Evolutionary conservation across 2,113 vertebrate genomes (phyloP).

Genomic region (Macroglossus sobrinus): DNA sequence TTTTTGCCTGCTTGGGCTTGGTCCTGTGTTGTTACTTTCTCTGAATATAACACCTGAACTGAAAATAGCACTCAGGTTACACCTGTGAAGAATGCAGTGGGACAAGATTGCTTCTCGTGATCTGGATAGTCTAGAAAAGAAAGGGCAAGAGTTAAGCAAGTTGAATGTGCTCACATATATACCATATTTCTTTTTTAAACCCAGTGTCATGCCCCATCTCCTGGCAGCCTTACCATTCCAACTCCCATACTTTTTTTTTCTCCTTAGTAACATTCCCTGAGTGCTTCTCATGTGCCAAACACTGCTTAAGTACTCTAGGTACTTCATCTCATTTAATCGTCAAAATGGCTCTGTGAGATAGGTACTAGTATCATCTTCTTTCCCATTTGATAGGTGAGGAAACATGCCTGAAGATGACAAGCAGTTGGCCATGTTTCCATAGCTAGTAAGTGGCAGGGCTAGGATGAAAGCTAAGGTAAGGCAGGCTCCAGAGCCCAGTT

Average conservation of each 20-base stretch:
- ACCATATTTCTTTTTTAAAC: not conserved
- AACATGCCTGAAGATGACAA: not conserved
- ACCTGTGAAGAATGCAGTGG: not conserved
- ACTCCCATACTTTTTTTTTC: not conserved
- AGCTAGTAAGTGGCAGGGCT: not conserved
- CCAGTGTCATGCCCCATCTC: not conserved
- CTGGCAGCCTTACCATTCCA: not conserved
- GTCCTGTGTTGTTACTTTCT: not conserved
- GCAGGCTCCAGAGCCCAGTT: not conserved
- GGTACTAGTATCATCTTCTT: not conserved
- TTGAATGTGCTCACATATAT: not conserved
- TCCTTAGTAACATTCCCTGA: not conserved
- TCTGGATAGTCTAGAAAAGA: not conserved
- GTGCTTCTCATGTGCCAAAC: not conserved
- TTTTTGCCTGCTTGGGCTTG: not conserved
- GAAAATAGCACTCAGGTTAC: not conserved
- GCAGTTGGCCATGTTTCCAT: not conserved
- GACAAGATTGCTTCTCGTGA: not conserved
- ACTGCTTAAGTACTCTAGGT: not conserved
- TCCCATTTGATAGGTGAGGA: not conserved
- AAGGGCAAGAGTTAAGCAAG: not conserved
- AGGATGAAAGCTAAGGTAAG: not conserved
- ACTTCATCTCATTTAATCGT: not conserved
- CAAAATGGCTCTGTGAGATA: not conserved
- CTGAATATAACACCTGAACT: not conserved